These are phyloP conservation scores for Aphrophora alni DNA, from an alignment of 2,888 invertebrate species.

Conservation along the genomic window DNA sequence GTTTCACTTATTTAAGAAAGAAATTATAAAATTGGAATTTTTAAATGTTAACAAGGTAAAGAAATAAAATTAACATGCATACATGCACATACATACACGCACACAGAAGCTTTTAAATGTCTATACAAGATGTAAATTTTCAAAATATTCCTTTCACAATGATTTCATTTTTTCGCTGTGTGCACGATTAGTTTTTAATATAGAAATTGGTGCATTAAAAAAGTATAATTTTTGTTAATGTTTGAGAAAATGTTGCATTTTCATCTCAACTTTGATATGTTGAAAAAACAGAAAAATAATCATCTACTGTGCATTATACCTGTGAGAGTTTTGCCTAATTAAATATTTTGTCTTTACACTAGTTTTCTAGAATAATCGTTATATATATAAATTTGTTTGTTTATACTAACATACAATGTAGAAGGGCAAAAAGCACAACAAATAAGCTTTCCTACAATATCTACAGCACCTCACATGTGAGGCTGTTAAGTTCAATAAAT, in stretches of 20 bases:
- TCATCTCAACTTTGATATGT: slow-evolving; percentile 27
- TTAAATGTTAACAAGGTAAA: background rate
- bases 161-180: background rate
- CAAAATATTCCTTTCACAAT: slow-evolving; percentile 18
- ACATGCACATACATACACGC: slow-evolving; percentile 24
- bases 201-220: slow-evolving; percentile 29
- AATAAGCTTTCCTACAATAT: slow-evolving; percentile 35
- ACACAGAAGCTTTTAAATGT: slow-evolving; percentile 32
- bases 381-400: slow-evolving; percentile 33
- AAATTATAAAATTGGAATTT: background rate
- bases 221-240: slow-evolving; percentile 9
- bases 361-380: slow-evolving; percentile 29
- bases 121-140: slow-evolving; percentile 16
- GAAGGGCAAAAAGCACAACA: slow-evolving; percentile 36
- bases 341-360: slow-evolving; percentile 18
- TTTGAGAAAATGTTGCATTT: slow-evolving; percentile 17
- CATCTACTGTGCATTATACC: slow-evolving; percentile 33
- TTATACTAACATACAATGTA: slow-evolving; percentile 29
- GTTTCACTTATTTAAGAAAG: background rate
- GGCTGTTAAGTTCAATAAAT: background rate
- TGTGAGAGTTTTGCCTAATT: slow-evolving; percentile 23
- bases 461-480: slow-evolving; percentile 30
- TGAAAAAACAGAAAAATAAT: slow-evolving; percentile 23
- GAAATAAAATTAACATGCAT: background rate
- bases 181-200: background rate